Evolutionary conservation across 2,797 vertebrate genomes (phyloP).

Genomic region (Rhinogobio ventralis): DNA sequence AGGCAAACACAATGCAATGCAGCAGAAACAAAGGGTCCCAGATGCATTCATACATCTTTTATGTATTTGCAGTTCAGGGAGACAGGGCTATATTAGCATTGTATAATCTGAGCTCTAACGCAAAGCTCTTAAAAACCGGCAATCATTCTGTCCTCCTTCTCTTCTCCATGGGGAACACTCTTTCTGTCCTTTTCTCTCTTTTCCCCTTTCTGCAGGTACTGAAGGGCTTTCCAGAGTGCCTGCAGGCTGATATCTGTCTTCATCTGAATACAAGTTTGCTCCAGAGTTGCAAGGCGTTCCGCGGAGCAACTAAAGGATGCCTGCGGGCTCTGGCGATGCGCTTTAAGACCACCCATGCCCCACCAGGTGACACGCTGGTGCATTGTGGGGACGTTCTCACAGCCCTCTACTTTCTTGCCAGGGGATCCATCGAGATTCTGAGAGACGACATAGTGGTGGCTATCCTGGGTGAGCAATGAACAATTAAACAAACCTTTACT

Average conservation of each 20-base stretch:
- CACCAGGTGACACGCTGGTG: conserved; percentile 96
- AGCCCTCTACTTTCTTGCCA: conserved; percentile 93
- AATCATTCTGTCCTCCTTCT: conserved; percentile 20
- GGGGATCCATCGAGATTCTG: conserved; percentile 98
- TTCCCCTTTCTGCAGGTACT: conserved; percentile 82
- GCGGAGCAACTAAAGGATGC: conserved; percentile 94
- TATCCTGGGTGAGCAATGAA: conserved; percentile 87
- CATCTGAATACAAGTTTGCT: conserved; percentile 96
- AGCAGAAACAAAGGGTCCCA: conserved; percentile 5
- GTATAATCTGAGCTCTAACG: conserved; percentile 32
- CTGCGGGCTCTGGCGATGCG: conserved; percentile 97
- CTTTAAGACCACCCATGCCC: conserved; percentile 97
- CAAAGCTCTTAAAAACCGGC: conserved; percentile 18
- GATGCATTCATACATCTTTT: conserved; percentile 24
- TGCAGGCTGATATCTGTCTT: conserved; percentile 98
- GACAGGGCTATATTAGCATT: conserved; percentile 32
- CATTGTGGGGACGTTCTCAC: conserved; percentile 94
- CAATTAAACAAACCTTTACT: not conserved
- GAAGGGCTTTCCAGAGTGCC: conserved; percentile 99
- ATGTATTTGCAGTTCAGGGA: conserved; percentile 34
- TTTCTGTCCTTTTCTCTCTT: conserved; percentile 21
- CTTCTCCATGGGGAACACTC: conserved; percentile 26
- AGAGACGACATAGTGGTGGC: conserved; percentile 97
- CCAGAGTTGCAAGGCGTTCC: conserved; percentile 93
- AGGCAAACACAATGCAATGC: conserved; percentile 38